Percentiles rank a stretch among this genome's conserved stretches.
These are phyloP conservation scores for Spodoptera litura DNA, from an alignment of 1,140 invertebrate species.

Conservation along the genomic window DNA sequence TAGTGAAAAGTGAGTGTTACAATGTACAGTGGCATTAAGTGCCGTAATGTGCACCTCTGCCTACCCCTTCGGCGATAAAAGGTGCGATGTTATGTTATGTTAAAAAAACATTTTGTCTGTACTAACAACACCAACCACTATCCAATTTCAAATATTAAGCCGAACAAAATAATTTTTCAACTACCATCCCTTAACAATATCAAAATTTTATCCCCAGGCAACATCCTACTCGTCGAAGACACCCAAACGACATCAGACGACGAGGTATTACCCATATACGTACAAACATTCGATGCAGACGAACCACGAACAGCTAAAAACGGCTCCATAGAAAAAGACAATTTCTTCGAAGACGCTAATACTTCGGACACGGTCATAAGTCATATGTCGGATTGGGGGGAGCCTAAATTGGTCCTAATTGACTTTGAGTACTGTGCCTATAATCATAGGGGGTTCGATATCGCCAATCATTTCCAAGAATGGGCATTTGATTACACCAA, in stretches of 20 bases:
- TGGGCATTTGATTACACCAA: constrained; percentile 97
- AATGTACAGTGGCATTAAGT: no score
- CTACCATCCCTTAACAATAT: neutral
- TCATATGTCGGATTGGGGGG: constrained; percentile 83
- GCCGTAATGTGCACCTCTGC: no score
- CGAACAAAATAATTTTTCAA: neutral
- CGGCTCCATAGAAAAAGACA: constrained; percentile 26
- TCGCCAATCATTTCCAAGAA: constrained; percentile 98
- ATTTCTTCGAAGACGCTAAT: constrained; percentile 68
- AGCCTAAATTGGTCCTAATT: constrained; percentile 92
- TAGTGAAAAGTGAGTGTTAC: no score
- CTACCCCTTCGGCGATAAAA: no score
- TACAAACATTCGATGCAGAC: constrained; percentile 45
- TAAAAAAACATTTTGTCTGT: no score
- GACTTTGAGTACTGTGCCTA: constrained; percentile 98
- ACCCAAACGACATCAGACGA: constrained; percentile 63
- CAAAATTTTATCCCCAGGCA: constrained; percentile 62
- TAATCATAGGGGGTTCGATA: constrained; percentile 97
- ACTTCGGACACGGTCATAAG: constrained; percentile 65
- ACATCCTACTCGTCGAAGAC: constrained; percentile 88
- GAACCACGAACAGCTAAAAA: neutral
- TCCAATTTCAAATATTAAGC: no score
- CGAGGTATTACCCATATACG: constrained; percentile 54
- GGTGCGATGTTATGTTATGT: no score
- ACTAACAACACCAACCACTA: no score